Evolutionary conservation across 1,140 invertebrate species (phyloP).

Genomic region (Cotesia vestalis): DNA sequence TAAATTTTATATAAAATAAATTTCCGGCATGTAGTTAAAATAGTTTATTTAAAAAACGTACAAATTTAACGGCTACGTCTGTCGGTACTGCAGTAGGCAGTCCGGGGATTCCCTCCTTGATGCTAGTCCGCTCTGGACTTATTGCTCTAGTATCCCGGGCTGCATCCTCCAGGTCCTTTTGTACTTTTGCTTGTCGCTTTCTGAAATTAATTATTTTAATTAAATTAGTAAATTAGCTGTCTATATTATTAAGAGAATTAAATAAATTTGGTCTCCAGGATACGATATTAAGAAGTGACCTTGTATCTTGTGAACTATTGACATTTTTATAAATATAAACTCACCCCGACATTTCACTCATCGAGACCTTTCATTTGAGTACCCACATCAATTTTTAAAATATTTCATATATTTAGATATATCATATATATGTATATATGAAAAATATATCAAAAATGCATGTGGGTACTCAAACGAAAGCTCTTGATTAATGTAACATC

Average conservation of each 20-base stretch:
- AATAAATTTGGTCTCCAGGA: too few relatives aligned
- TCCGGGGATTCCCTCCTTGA: slow-evolving; percentile 58
- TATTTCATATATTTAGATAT: too few relatives aligned
- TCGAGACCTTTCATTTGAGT: too few relatives aligned
- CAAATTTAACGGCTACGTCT: slow-evolving; percentile 78
- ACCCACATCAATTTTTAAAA: too few relatives aligned
- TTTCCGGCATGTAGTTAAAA: background rate
- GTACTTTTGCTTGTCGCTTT: slow-evolving; percentile 85
- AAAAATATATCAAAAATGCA: too few relatives aligned
- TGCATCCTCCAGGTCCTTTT: slow-evolving; percentile 92
- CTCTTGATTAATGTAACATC: too few relatives aligned
- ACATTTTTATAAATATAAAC: too few relatives aligned
- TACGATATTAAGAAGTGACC: too few relatives aligned
- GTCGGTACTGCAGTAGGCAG: slow-evolving; percentile 74
- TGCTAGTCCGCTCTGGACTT: slow-evolving; percentile 64
- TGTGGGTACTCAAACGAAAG: too few relatives aligned
- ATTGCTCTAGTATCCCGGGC: slow-evolving; percentile 73
- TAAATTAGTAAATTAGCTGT: slow-evolving; percentile 8
- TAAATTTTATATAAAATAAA: background rate
- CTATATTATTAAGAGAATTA: background rate
- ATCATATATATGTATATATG: too few relatives aligned
- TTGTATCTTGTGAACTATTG: too few relatives aligned
- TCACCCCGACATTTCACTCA: too few relatives aligned
- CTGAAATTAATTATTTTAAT: slow-evolving; percentile 67
- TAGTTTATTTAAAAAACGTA: slow-evolving; percentile 66